Base-by-base conservation (phyloP, 2,888 invertebrate genomes). In the Thumatha senex region DNA sequence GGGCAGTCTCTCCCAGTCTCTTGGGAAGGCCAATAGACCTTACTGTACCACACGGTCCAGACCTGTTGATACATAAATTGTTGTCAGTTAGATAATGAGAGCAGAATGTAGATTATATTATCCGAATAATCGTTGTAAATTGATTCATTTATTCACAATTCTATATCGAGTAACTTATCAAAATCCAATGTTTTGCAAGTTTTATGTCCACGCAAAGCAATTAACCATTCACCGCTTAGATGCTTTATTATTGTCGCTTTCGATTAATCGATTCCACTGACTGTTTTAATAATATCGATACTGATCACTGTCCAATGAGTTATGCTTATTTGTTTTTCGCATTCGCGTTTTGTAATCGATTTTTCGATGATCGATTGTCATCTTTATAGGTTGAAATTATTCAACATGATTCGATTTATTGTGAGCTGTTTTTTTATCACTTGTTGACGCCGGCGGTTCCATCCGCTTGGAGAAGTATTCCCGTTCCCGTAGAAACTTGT, bases 281-380 rank as follows among this genome's bases (percentile, higher is more conserved):
- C 79, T 70, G 74, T 84, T 82, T 84, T 85, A 87, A 86, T 86
- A 86, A 82, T 44, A 47, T 84, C 84, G 86, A 86, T 86, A 80
- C 74, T 72, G 81, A 88, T 86, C 86, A 72, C 63, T 70, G 76
- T 68, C 67, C 70, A 74, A 78, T 83, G 84, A 87, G 76, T 86
- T 82, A 84, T 82, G 79, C 72, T 85, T 88, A 86, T 89, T 89
- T 89, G 87, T 82, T 87, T 87, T 84, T 76, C 72, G 72, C 64
- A 68, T 70, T 72, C 72, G 70, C 72, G 57, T 55, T 54, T 59
- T 43, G 47, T 72, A 71, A 74, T 74, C 74, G 73, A 51, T 68
- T 74, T 72, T 63, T 58, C 33, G 57, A 64, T 61, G 70, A 71
- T 67, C 66, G 56, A 70, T 66, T 58, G 31, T 50, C 58, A 46